phyloP scores from a whole-genome alignment of 2,113 vertebrate genomes.

The Dolichallabes microphthalmus region DNA sequence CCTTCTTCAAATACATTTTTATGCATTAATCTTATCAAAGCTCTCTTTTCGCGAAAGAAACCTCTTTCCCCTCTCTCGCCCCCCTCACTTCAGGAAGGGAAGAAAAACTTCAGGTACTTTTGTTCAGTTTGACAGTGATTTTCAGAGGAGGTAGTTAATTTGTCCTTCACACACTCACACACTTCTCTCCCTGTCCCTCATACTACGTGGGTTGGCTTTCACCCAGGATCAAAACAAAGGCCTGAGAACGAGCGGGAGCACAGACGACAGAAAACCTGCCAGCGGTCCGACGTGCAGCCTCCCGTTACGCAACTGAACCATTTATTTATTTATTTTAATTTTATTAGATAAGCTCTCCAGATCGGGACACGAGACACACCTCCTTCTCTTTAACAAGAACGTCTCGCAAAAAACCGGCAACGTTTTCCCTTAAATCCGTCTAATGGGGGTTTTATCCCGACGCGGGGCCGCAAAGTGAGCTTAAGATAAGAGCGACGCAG shows the following conservation, averaged over 20 bases:
- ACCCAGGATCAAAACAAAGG: constrained; percentile 27
- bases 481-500: constrained; percentile 59
- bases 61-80: not conserved
- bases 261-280: constrained; percentile 21
- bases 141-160: constrained; percentile 45
- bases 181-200: constrained; percentile 10
- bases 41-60: not conserved
- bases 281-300: not conserved
- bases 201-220: constrained; percentile 43
- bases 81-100: constrained; percentile 1
- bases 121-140: constrained; percentile 47
- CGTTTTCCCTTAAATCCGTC: constrained; percentile 45
- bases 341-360: constrained; percentile 22
- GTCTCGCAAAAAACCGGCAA: not conserved
- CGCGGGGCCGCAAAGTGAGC: constrained; percentile 25
- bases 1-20: too few species aligned
- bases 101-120: constrained; percentile 50
- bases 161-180: constrained; percentile 12
- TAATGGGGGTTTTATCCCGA: constrained; percentile 35
- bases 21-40: too few species aligned
- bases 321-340: not conserved
- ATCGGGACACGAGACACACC: constrained; percentile 7
- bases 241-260: constrained; percentile 30
- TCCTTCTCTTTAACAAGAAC: not conserved
- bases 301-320: constrained; percentile 37